A percentile compares a stretch with the other conserved stretches of the same genome.
Evolutionary conservation across 2,113 vertebrate genomes (phyloP).

Genomic region (Rutilus rutilus): DNA sequence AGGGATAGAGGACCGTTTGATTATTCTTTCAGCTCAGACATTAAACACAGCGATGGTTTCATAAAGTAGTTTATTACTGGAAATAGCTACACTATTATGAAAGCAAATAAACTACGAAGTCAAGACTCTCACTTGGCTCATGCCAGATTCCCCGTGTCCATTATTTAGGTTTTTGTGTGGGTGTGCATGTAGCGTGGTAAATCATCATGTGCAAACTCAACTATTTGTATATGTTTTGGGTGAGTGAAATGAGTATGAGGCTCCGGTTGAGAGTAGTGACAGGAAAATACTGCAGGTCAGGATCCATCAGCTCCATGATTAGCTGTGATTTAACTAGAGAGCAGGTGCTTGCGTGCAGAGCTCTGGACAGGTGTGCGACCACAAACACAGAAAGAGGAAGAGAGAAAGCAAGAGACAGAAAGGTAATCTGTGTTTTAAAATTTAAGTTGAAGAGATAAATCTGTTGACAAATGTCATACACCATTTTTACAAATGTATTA

Average conservation of each 20-base stretch:
- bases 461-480: constrained; percentile 41
- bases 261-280: constrained; percentile 12
- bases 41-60: not conserved
- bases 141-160: not conserved
- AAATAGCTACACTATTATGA: not conserved
- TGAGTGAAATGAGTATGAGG: not conserved
- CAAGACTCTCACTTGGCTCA: not conserved
- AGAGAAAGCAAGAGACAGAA: constrained; percentile 14
- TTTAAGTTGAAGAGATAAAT: not conserved
- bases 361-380: constrained; percentile 65
- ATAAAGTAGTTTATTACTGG: not conserved
- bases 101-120: not conserved
- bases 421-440: not conserved
- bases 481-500: constrained; percentile 60
- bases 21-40: not conserved
- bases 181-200: not conserved
- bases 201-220: constrained; percentile 4
- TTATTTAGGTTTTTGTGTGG: not conserved
- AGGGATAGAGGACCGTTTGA: not conserved
- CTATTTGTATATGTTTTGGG: constrained; percentile 39
- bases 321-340: constrained; percentile 65
- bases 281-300: constrained; percentile 29
- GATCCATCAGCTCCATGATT: constrained; percentile 42
- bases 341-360: constrained; percentile 45
- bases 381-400: not conserved